A percentile compares a stretch with the other conserved stretches of the same genome.
Conservation (phyloP, 2,888 invertebrate species). For the Erannis defoliaria region DNA sequence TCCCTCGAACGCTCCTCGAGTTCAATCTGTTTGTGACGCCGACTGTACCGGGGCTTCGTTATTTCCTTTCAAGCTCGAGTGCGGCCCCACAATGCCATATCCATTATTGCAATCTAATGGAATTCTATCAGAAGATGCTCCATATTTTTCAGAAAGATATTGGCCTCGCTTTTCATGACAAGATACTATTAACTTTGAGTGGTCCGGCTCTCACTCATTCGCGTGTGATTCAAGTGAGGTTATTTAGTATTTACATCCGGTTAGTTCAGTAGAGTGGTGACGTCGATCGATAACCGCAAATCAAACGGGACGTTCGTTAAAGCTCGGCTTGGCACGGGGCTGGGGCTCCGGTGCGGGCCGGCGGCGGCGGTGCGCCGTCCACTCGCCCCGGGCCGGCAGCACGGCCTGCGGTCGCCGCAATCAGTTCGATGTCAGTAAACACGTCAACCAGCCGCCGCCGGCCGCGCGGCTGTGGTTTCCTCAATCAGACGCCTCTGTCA, state of each 20-base stretch:
- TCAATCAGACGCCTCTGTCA: too few species aligned
- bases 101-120: slow-evolving; percentile 11
- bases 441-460: not conserved
- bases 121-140: slow-evolving; percentile 6
- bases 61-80: slow-evolving; percentile 13
- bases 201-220: too few species aligned
- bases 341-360: too few species aligned
- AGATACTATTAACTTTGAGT: too few species aligned
- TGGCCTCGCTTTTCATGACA: not conserved
- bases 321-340: too few species aligned
- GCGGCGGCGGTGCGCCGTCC: not conserved
- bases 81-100: slow-evolving; percentile 7
- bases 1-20: slow-evolving; percentile 4
- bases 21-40: slow-evolving; percentile 15
- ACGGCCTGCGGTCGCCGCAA: not conserved
- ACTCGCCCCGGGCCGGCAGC: not conserved
- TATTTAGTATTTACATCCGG: not conserved
- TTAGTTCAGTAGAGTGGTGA: not conserved
- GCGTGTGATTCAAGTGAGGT: too few species aligned
- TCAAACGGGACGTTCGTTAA: not conserved
- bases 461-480: too few species aligned
- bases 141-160: not conserved
- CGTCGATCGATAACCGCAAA: slow-evolving; percentile 17
- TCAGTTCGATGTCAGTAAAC: not conserved
- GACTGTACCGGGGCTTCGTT: slow-evolving; percentile 13